These are phyloP conservation scores for Gavialis gangeticus DNA, from an alignment of 2,113 vertebrate genomes.

Conservation along the genomic window DNA sequence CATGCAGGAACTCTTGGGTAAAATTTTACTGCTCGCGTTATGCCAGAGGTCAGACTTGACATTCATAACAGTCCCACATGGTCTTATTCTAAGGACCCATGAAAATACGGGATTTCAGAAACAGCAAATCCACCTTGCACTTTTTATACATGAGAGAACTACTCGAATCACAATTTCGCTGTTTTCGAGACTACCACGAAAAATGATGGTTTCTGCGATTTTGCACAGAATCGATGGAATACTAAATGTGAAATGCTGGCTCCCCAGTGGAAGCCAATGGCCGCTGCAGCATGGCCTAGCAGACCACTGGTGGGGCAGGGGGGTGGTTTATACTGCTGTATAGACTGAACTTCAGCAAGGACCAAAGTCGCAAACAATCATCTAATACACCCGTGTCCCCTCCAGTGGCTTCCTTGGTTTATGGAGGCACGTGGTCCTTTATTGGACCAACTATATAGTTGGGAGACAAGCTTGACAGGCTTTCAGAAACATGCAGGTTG, in stretches of 20 bases:
- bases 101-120: background rate
- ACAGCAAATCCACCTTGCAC: background rate
- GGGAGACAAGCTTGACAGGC: too few relatives aligned
- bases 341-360: rapidly evolving
- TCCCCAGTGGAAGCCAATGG: too few relatives aligned
- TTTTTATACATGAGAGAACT: background rate
- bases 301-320: too few relatives aligned
- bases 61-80: background rate
- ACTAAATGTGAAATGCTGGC: too few relatives aligned
- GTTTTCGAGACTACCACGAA: too few relatives aligned
- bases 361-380: background rate
- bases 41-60: background rate
- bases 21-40: background rate
- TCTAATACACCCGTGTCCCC: background rate
- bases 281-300: too few relatives aligned
- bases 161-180: too few relatives aligned
- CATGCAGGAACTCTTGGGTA: background rate
- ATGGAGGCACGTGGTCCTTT: background rate
- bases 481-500: too few relatives aligned
- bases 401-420: background rate
- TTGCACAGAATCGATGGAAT: too few relatives aligned
- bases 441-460: too few relatives aligned
- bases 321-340: too few relatives aligned
- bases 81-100: background rate
- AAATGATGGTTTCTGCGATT: too few relatives aligned